Conservation (phyloP, 1,140 invertebrate species). For the Bradynema listronoti region DNA sequence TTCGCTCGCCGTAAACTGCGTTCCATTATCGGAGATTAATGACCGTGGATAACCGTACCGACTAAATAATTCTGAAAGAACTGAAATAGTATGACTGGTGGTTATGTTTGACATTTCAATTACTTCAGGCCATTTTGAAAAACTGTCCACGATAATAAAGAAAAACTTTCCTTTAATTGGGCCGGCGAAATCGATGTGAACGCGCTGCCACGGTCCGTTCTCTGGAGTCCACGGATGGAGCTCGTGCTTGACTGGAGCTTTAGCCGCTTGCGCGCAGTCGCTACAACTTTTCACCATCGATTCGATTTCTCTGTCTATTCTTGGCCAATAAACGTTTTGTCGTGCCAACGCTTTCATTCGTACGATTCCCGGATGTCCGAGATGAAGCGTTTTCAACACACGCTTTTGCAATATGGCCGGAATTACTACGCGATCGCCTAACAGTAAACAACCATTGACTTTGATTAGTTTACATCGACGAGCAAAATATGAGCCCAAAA, state of each 20-base stretch:
- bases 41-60: too few relatives aligned
- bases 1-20: neutral
- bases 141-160: too few relatives aligned
- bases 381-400: slow-evolving; percentile 60
- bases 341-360: slow-evolving; percentile 63
- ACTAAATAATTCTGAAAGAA: too few relatives aligned
- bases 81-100: too few relatives aligned
- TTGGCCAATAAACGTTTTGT: slow-evolving; percentile 21
- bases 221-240: slow-evolving; percentile 11
- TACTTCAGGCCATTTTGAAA: too few relatives aligned
- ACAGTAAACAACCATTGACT: slow-evolving; percentile 29
- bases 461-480: too few relatives aligned
- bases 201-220: slow-evolving; percentile 8
- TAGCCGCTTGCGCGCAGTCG: neutral
- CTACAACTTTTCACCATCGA: slow-evolving; percentile 8
- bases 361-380: slow-evolving; percentile 61
- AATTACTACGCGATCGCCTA: slow-evolving; percentile 58
- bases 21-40: slow-evolving; percentile 18
- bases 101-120: too few relatives aligned
- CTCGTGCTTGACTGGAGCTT: slow-evolving; percentile 11
- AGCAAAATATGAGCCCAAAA: too few relatives aligned
- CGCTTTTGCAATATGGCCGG: slow-evolving; percentile 57
- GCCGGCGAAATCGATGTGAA: slow-evolving; percentile 17
- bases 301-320: slow-evolving; percentile 16
- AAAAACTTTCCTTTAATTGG: too few relatives aligned